Conservation (phyloP, 2,113 vertebrate genomes). For the Heloderma charlesbogerti region DNA sequence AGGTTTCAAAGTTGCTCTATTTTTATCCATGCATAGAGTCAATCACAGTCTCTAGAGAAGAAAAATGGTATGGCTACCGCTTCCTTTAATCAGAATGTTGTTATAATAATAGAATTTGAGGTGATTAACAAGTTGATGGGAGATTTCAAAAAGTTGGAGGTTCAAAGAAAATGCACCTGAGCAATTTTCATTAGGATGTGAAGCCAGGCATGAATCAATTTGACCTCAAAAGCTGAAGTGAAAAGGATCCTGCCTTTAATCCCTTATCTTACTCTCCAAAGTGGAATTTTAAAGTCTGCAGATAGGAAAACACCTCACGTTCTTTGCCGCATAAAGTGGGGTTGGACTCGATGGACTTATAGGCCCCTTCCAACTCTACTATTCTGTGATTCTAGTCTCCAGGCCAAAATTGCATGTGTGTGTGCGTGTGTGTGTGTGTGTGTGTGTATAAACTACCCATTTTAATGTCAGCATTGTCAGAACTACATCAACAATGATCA, state of each 20-base stretch:
- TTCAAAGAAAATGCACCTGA: background rate
- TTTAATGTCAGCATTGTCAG: background rate
- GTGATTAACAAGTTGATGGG: background rate
- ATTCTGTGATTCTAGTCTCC: too few relatives aligned
- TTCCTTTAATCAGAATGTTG: background rate
- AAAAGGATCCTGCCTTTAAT: background rate
- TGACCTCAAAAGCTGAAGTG: background rate
- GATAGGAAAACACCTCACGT: background rate
- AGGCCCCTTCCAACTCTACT: too few relatives aligned
- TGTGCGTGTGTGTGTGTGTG: background rate
- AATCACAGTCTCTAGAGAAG: background rate
- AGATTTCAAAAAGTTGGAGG: background rate
- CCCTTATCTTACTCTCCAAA: background rate
- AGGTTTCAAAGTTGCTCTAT: constrained; percentile 12
- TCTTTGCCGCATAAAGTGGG: background rate
- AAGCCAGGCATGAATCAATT: background rate
- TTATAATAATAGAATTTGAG: background rate
- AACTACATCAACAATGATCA: background rate
- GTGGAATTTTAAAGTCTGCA: background rate
- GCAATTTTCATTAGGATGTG: background rate
- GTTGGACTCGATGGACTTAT: too few relatives aligned
- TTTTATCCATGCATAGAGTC: background rate
- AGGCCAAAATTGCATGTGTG: background rate
- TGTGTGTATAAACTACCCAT: background rate
- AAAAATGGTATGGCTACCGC: background rate